phyloP scores from a whole-genome alignment of 1,140 invertebrate genomes.

The Drepana arcuata region DNA sequence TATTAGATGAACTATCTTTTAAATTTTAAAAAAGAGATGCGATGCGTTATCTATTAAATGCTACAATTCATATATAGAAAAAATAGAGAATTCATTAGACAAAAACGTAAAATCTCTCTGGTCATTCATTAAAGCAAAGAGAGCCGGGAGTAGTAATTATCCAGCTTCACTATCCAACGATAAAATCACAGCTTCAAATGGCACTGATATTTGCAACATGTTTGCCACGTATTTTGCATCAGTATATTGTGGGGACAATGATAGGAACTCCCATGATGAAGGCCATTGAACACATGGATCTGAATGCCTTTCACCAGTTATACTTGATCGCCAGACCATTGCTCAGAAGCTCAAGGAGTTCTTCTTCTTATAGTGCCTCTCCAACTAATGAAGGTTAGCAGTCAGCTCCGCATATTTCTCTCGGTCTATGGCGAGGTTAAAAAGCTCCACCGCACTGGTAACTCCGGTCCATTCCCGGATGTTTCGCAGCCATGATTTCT shows the following conservation, averaged over 20 bases:
- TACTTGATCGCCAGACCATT: too few relatives aligned
- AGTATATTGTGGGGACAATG: constrained; percentile 7
- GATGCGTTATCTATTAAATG: constrained; percentile 6
- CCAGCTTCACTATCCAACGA: constrained; percentile 10
- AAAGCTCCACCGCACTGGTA: too few relatives aligned
- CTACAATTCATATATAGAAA: constrained; percentile 9
- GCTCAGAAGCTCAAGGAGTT: too few relatives aligned
- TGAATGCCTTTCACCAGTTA: too few relatives aligned
- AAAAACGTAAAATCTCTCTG: constrained; percentile 18
- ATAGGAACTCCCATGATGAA: too few relatives aligned
- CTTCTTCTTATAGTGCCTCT: too few relatives aligned
- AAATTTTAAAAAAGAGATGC: constrained; percentile 10
- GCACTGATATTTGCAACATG: constrained; percentile 14
- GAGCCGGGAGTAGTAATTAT: constrained; percentile 8
- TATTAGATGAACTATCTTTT: constrained; percentile 12
- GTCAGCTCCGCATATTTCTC: too few relatives aligned
- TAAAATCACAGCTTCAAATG: constrained; percentile 1
- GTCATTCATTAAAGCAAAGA: constrained; percentile 14
- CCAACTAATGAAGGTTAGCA: too few relatives aligned
- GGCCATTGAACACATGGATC: neutral
- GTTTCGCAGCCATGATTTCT: too few relatives aligned
- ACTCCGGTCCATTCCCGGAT: too few relatives aligned
- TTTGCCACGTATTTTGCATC: constrained; percentile 15
- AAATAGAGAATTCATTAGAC: constrained; percentile 9
- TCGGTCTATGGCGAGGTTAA: too few relatives aligned